Evolutionary conservation across 2,113 vertebrate genomes (phyloP), one percentile per base, ranked within the genome.

Genomic region (Corydoras sp.): DNA sequence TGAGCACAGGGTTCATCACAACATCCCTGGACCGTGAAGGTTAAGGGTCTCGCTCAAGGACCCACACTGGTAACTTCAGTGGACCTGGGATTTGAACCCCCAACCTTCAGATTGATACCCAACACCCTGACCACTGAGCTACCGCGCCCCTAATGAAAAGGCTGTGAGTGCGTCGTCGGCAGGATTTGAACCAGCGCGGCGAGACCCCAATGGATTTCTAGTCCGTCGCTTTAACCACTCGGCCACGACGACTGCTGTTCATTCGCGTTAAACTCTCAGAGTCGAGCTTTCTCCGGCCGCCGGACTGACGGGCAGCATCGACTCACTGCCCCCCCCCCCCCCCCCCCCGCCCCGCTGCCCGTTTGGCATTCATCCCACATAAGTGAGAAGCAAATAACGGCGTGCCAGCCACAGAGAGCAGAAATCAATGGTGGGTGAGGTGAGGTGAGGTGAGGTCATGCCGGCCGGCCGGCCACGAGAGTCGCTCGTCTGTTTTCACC

Each of bases 201-300:
- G 88, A 92, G 87, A 92, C 89, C 90, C 91, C 88, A 91, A 90
- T 90, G 88, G 88, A 89, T 91, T 91, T 90, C 88, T 89, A 90
- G 88, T 91, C 89, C 92, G 92, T 91, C 91, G 91, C 91, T 91
- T 92, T 93, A 92, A 93, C 91, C 92, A 92, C 92, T 93, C 92
- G 91, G 91, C 91, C 90, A 93, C 90, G 91, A 93, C 91, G 92
- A 93, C 91, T 2, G 18, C 18, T 24, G 18, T 24, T 24, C 18
- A 24, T 24, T 24, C 18, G 18, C 18, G 18, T 24, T 24, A 24
- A 24, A 24, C 18, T 24, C 18, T 24, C 18, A 2, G 18, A 24
- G 18, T 24, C 18, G 1, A 24, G 18, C 18, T 24, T 24, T 24
- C 18, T 24, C 18, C 2, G 18, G 18, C 18, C 18, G 18, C 18